phyloP scores from a whole-genome alignment of 1,140 invertebrate species.

The Palaemon carinicauda region DNA sequence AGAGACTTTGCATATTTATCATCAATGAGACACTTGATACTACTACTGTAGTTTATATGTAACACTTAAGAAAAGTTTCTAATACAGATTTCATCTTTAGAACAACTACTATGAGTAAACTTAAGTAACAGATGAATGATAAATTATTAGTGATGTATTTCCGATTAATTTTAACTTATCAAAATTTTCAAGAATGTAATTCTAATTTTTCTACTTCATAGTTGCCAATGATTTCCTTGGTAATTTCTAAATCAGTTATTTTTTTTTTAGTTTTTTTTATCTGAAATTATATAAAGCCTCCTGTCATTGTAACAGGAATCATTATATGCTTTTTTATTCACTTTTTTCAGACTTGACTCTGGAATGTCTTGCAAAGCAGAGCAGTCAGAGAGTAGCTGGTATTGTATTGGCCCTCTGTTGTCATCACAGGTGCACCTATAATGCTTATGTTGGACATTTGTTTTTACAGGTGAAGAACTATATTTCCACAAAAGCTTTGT shows the following conservation, averaged over 20 bases:
- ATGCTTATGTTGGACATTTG: constrained; percentile 74
- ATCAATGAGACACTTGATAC: no score
- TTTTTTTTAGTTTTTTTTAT: background rate
- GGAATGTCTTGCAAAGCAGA: constrained; percentile 70
- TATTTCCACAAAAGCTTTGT: background rate
- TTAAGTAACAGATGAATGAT: no score
- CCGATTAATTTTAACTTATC: no score
- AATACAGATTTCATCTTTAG: no score
- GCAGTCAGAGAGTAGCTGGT: constrained; percentile 68
- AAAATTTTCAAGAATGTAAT: no score
- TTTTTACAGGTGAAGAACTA: constrained; percentile 68
- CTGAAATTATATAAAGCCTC: background rate
- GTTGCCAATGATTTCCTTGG: no score
- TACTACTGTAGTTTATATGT: no score
- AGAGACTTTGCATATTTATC: no score
- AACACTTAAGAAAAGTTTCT: no score
- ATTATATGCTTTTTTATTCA: background rate
- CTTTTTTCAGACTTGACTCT: constrained; percentile 74
- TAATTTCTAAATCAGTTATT: background rate
- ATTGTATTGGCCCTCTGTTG: constrained; percentile 84
- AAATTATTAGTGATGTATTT: no score
- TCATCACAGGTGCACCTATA: constrained; percentile 82
- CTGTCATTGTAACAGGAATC: background rate
- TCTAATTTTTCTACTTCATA: no score
- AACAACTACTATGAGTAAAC: no score